A percentile compares a stretch with the other conserved stretches of the same genome.
Conservation (phyloP, 2,888 invertebrate genomes). For the Lasioglossum calceatum region DNA sequence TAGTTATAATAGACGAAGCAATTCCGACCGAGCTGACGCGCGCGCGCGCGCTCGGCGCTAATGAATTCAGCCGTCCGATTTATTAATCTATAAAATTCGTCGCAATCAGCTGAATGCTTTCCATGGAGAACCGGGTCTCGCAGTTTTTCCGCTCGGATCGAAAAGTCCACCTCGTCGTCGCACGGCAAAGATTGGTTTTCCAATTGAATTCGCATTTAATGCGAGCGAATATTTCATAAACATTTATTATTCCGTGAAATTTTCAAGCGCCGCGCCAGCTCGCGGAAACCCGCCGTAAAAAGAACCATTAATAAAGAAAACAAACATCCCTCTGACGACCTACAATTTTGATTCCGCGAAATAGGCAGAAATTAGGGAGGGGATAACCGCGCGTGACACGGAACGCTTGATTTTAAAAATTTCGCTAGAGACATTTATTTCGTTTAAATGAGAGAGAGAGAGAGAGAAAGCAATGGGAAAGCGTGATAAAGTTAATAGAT, state of each 20-base stretch:
- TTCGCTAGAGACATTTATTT: background rate
- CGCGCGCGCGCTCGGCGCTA: slow-evolving; percentile 14
- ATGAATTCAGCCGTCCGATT: slow-evolving; percentile 66
- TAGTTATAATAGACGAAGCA: slow-evolving; percentile 25
- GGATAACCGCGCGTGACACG: background rate
- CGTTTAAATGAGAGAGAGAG: background rate
- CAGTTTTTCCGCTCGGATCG: slow-evolving; percentile 9
- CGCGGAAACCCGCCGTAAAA: background rate
- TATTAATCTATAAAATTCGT: slow-evolving; percentile 60
- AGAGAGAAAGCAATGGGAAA: background rate
- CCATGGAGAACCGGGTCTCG: background rate
- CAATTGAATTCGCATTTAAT: background rate
- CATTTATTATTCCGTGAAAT: background rate
- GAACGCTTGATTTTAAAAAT: background rate
- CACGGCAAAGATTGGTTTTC: background rate
- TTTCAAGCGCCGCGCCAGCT: background rate
- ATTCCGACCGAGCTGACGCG: slow-evolving; percentile 30
- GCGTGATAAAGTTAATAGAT: background rate
- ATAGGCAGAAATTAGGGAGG: background rate
- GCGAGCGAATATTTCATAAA: background rate
- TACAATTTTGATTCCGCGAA: background rate
- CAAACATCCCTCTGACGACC: background rate
- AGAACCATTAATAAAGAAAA: background rate
- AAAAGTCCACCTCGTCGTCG: slow-evolving; percentile 8
- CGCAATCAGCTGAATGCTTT: slow-evolving; percentile 23